Percentiles rank a stretch among this genome's conserved stretches.
Evolutionary conservation across 2,113 vertebrate species (phyloP).

Genomic region (Oncorhynchus kisutch): DNA sequence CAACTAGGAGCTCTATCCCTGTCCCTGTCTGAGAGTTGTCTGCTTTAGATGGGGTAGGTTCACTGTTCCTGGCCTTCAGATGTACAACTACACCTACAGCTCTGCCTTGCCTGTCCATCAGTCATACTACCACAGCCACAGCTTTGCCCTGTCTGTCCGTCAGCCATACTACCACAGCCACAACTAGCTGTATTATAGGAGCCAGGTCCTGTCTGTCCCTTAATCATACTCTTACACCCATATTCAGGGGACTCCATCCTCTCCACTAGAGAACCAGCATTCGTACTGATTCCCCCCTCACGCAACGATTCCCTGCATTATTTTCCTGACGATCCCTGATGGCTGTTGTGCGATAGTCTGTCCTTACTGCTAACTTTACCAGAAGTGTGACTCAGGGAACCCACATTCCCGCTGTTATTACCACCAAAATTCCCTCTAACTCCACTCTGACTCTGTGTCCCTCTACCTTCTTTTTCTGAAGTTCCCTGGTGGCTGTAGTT

Average conservation of each 20-base stretch:
- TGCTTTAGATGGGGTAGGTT: no score
- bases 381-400: no score
- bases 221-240: no score
- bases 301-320: no score
- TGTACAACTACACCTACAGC: background rate
- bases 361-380: no score
- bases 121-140: no score
- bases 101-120: background rate
- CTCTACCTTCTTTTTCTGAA: background rate
- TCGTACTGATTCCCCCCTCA: background rate
- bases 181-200: background rate
- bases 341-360: no score
- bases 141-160: no score
- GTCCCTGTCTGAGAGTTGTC: background rate
- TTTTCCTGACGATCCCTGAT: no score
- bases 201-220: background rate
- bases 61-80: background rate
- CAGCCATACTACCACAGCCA: background rate
- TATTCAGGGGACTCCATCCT: no score
- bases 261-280: background rate
- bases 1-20: conserved; percentile 17
- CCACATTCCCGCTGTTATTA: no score
- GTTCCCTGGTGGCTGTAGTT: background rate
- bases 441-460: background rate
- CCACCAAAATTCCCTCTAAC: no score